These are phyloP conservation scores for Riparia riparia DNA, from an alignment of 2,113 vertebrate genomes.

Conservation along the genomic window DNA sequence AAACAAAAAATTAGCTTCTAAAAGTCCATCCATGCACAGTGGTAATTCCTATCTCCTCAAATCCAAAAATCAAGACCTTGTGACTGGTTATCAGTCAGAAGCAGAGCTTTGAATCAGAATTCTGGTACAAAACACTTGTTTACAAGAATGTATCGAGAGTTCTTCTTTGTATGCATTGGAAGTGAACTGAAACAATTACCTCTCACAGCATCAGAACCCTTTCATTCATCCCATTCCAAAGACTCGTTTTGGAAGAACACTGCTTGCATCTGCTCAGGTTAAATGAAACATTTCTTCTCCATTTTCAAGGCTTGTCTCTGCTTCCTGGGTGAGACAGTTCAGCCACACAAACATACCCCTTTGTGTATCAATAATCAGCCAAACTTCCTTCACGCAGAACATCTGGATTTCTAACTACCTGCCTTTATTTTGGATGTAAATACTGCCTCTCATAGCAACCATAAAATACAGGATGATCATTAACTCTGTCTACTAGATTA, in stretches of 20 bases:
- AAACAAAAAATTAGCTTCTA: background rate
- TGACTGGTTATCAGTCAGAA: background rate
- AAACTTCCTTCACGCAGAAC: background rate
- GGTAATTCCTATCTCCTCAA: background rate
- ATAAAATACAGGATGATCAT: background rate
- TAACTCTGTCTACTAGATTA: background rate
- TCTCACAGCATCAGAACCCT: background rate
- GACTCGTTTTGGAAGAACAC: background rate
- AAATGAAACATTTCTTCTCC: background rate
- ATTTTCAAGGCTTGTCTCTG: background rate
- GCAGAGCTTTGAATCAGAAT: background rate
- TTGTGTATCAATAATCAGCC: background rate
- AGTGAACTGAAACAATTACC: background rate
- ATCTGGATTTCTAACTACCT: background rate
- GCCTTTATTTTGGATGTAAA: background rate
- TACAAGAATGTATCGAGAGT: background rate
- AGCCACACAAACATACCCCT: background rate
- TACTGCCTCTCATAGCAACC: background rate
- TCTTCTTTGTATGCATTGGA: background rate
- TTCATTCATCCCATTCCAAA: background rate
- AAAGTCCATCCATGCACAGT: background rate
- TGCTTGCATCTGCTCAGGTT: background rate
- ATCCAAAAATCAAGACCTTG: background rate
- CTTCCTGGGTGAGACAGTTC: background rate
- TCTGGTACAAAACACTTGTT: background rate